Evolutionary conservation across 2,113 vertebrate species (phyloP), one percentile per base, ranked within the genome.

Genomic region (Ictalurus punctatus): DNA sequence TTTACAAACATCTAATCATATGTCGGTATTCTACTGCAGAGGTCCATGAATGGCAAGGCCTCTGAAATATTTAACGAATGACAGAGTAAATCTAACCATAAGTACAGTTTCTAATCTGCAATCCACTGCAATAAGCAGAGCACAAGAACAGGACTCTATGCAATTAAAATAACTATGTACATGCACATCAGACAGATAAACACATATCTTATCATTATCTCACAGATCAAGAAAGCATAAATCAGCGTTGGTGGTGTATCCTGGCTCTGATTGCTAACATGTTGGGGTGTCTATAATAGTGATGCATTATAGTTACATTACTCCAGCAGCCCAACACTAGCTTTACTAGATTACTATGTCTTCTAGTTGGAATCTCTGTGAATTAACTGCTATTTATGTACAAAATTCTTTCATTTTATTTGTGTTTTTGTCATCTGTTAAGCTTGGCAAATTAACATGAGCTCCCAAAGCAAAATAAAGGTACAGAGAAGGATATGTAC

Each of bases 1-100:
- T 56, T 89, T 84, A 87, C 88, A 86, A 84, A 67, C 87, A 63
- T 86, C 65, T 86, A 91, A 89, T 89, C 85, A 87, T 86, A 85
- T 85, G 76, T 79, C 56, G 34, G 74, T 48, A 80, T 40, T 84
- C 78, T 78, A 34, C 86, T 85, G 48, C 59, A 73, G 54, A 44
- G 63, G 80, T 87, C 67, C 65, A 74, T 89, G 73, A 86, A 89
- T 27, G 48, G 59, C 71, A 34, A 86, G 30, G 48, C 59, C 84
- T 71, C 71, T 52, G 37, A 69, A 86, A 86, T 76, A 82, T n/a
- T 88, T 86, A 37, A 48, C 82, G 78, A 88, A 83, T 88, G 67
- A 87, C 85, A 86, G 83, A 74, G 76, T 87, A 61, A 74, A 85
- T 69, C 34, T 89, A 59, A 88, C 82, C 82, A 79, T 78, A 88